Conservation (phyloP, 2,888 invertebrate genomes). For the Sphinx pinastri region DNA sequence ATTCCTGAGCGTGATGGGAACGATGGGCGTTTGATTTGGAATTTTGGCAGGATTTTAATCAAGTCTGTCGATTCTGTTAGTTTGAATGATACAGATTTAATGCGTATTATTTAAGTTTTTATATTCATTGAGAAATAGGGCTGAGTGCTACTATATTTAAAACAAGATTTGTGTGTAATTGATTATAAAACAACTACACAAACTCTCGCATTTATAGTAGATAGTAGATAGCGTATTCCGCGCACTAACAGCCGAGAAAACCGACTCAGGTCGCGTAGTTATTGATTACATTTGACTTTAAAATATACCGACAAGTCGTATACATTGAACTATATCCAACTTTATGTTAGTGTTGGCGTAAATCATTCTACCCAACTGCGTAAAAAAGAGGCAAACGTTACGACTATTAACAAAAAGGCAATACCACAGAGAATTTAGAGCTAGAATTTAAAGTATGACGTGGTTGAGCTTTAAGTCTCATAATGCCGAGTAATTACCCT, state of each 20-base stretch:
- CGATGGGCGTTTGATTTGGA: background rate
- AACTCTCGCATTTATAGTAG: background rate
- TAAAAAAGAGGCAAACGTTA: too few relatives aligned
- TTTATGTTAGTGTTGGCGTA: background rate
- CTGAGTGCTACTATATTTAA: background rate
- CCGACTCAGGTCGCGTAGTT: background rate
- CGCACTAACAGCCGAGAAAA: background rate
- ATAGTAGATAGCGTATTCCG: background rate
- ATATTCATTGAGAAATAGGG: too few relatives aligned
- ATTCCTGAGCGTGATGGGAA: background rate
- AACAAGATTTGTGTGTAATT: background rate
- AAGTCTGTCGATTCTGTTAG: too few relatives aligned
- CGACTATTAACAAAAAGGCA: too few relatives aligned
- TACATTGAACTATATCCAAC: background rate
- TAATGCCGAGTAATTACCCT: too few relatives aligned
- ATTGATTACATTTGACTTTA: conserved; percentile 21
- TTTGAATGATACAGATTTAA: too few relatives aligned
- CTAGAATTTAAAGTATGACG: too few relatives aligned
- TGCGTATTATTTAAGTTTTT: too few relatives aligned
- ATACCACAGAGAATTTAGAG: too few relatives aligned
- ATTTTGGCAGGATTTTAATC: background rate
- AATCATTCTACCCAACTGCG: too few relatives aligned
- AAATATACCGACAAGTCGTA: background rate
- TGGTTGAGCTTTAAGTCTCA: too few relatives aligned
- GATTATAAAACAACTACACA: too few relatives aligned